Evolutionary conservation across 2,888 invertebrate genomes (phyloP).

Genomic region (Electrophaes corylata): DNA sequence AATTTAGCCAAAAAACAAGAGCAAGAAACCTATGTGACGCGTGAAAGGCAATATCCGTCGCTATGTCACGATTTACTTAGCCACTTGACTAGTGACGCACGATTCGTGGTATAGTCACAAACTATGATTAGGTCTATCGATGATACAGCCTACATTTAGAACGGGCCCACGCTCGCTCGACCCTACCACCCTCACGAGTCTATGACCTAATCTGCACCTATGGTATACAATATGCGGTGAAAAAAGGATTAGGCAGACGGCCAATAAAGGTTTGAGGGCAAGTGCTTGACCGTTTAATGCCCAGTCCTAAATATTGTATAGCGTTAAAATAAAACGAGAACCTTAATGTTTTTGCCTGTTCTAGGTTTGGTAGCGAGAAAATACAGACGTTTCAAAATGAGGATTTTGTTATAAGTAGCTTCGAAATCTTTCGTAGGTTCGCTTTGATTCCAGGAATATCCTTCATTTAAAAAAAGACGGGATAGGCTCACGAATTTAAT

Average conservation of each 20-base stretch:
- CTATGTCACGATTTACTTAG: slow-evolving; percentile 52
- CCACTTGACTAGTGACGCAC: slow-evolving; percentile 64
- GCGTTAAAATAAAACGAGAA: not conserved
- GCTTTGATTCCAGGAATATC: too few relatives aligned
- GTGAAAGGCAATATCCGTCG: slow-evolving; percentile 42
- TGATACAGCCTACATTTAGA: slow-evolving; percentile 49
- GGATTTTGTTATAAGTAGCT: too few relatives aligned
- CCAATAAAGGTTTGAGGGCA: slow-evolving; percentile 8
- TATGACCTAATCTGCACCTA: not conserved
- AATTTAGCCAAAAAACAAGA: slow-evolving; percentile 21
- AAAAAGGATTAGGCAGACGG: slow-evolving; percentile 14
- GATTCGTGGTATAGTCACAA: slow-evolving; percentile 48
- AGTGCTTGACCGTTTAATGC: slow-evolving; percentile 8
- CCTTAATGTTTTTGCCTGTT: not conserved
- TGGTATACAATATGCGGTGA: slow-evolving; percentile 9
- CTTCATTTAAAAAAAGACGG: too few relatives aligned
- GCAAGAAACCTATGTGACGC: slow-evolving; percentile 41
- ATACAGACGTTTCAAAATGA: too few relatives aligned
- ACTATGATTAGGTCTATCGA: slow-evolving; percentile 46
- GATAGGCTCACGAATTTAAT: too few relatives aligned
- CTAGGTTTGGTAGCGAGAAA: not conserved
- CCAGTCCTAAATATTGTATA: slow-evolving; percentile 5
- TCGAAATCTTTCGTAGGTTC: too few relatives aligned
- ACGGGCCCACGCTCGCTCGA: slow-evolving; percentile 59
- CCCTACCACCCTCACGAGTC: slow-evolving; percentile 13